A percentile compares a stretch with the other conserved stretches of the same genome.
These are phyloP conservation scores for Sinelater perroti DNA, from an alignment of 2,888 invertebrate species.

Conservation along the genomic window DNA sequence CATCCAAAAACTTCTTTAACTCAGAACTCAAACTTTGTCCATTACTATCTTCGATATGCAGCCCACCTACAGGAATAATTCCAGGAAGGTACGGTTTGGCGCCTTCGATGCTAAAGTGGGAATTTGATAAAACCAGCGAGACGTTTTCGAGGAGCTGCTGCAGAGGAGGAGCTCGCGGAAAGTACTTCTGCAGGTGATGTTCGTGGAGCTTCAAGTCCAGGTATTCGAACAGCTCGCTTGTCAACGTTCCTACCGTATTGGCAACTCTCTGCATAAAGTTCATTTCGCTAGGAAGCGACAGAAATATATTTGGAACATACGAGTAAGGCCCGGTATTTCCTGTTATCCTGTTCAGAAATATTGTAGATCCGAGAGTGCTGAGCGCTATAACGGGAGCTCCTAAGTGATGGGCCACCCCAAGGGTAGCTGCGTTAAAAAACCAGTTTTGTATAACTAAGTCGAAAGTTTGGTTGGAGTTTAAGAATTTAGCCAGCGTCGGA, in stretches of 20 bases:
- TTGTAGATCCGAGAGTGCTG: constrained; percentile 46
- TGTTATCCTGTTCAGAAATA: constrained; percentile 44
- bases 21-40: constrained; percentile 54
- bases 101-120: constrained; percentile 63
- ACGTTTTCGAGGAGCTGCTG: constrained; percentile 34
- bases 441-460: constrained; percentile 51
- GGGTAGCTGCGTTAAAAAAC: constrained; percentile 52
- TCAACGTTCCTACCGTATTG: background rate
- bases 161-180: constrained; percentile 42
- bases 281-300: constrained; percentile 48
- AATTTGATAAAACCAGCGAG: constrained; percentile 49
- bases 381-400: constrained; percentile 53
- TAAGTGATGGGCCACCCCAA: constrained; percentile 52
- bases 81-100: constrained; percentile 65
- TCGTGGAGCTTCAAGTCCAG: background rate
- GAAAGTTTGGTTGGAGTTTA: constrained; percentile 42
- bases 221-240: background rate
- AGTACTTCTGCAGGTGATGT: constrained; percentile 37
- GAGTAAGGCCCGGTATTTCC: constrained; percentile 53
- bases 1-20: constrained; percentile 63
- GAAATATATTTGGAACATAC: constrained; percentile 50
- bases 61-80: constrained; percentile 66
- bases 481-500: constrained; percentile 26
- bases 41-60: constrained; percentile 59
- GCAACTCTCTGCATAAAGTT: constrained; percentile 39